A percentile compares a stretch with the other conserved stretches of the same genome.
Conservation (phyloP, 2,797 vertebrate species). For the Coreius guichenoti region DNA sequence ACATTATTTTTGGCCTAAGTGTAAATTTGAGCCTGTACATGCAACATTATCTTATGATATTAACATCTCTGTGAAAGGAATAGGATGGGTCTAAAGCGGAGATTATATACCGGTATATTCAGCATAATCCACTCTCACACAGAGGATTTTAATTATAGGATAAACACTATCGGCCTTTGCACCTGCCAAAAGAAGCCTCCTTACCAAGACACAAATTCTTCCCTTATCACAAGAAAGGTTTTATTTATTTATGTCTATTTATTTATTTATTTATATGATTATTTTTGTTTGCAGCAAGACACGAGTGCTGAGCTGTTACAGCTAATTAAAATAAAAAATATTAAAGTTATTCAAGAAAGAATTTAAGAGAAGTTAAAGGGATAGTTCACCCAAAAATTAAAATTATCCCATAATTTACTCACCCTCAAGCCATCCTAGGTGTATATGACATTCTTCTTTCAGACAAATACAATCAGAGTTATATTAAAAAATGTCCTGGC, state of each 20-base stretch:
- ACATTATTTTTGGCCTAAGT: constrained; percentile 20
- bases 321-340: constrained; percentile 48
- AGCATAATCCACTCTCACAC: constrained; percentile 20
- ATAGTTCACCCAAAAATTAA: no score
- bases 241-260: constrained; percentile 27
- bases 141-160: constrained; percentile 39
- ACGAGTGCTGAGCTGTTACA: constrained; percentile 31
- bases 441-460: no score
- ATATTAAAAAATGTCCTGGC: no score
- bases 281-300: constrained; percentile 5
- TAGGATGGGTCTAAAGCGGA: background rate
- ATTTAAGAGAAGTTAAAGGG: background rate
- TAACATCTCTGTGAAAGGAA: constrained; percentile 12
- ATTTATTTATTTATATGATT: background rate
- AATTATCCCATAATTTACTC: no score
- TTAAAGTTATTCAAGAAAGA: constrained; percentile 14
- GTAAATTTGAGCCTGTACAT: constrained; percentile 28
- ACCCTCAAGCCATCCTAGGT: no score
- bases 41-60: constrained; percentile 40
- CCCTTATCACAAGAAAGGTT: constrained; percentile 28
- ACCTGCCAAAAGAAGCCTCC: constrained; percentile 42
- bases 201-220: constrained; percentile 27
- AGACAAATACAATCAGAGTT: no score
- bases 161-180: constrained; percentile 41
- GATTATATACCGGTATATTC: constrained; percentile 31